Evolutionary conservation across 37 sponge, comb jelly and placozoan genomes (phyloP).

Genomic region (Aplysina aerophoba): DNA sequence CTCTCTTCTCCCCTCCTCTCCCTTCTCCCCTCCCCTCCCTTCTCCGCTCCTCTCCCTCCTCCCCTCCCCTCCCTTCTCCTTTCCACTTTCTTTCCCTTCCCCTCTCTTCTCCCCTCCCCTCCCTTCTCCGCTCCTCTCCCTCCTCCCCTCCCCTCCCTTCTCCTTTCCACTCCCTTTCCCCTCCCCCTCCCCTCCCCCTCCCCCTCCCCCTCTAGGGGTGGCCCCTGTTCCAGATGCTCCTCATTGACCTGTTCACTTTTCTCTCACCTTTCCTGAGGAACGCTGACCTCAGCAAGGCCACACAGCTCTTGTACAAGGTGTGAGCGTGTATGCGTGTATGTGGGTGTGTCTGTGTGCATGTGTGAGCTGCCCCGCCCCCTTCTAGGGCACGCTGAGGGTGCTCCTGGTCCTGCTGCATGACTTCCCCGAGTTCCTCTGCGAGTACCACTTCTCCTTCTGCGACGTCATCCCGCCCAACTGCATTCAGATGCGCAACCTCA

Average conservation of each 20-base stretch:
- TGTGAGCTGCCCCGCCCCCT: neutral
- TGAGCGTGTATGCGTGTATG: neutral
- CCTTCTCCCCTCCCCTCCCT: too few relatives aligned
- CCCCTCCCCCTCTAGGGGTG: slow-evolving; percentile 75
- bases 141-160: neutral
- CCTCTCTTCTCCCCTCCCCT: neutral
- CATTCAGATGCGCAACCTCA: slow-evolving; percentile 98
- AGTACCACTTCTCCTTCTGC: slow-evolving; percentile 99
- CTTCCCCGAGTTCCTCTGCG: slow-evolving; percentile 99
- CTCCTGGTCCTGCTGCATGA: slow-evolving; percentile 98
- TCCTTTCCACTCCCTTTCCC: neutral
- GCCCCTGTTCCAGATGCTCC: slow-evolving; percentile 94
- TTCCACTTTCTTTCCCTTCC: too few relatives aligned
- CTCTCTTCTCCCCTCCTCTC: too few relatives aligned
- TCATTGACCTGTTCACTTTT: slow-evolving; percentile 96
- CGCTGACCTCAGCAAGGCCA: slow-evolving; percentile 92
- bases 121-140: neutral
- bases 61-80: too few relatives aligned
- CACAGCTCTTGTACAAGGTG: slow-evolving; percentile 95
- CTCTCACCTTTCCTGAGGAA: slow-evolving; percentile 97
- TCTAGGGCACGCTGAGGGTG: slow-evolving; percentile 93
- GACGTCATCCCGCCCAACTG: slow-evolving; percentile 99
- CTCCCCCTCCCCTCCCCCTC: neutral
- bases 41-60: too few relatives aligned
- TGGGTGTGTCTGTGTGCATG: neutral